Evolutionary conservation across 2,888 invertebrate species (phyloP).

Genomic region (Imbricaverruca yamaguchii): DNA sequence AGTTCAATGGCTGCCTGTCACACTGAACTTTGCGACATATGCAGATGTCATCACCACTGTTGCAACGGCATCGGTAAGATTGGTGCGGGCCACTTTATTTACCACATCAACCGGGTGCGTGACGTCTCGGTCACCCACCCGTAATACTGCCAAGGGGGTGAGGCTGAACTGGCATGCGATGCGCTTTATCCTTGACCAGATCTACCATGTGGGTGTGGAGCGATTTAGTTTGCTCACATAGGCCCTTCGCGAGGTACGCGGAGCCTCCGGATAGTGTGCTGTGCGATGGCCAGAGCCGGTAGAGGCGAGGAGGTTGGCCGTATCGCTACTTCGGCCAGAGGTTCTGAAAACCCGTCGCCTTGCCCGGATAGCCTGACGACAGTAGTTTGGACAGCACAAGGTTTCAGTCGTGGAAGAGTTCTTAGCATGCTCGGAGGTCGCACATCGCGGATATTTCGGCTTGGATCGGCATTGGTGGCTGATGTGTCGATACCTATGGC

Average conservation of each 20-base stretch:
- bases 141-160: neutral
- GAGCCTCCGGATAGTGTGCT: neutral
- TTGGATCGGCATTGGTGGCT: no score
- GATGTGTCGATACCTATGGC: no score
- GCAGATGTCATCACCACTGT: neutral
- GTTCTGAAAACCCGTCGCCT: neutral
- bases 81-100: neutral
- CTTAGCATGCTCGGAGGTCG: no score
- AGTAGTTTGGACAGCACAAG: neutral
- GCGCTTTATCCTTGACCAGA: neutral
- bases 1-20: neutral
- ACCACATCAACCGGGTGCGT: neutral
- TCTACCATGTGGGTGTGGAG: neutral
- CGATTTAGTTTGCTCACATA: neutral
- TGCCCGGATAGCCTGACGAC: neutral
- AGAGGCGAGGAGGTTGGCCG: neutral
- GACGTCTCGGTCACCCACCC: neutral
- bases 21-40: neutral
- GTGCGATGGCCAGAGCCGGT: neutral
- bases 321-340: neutral
- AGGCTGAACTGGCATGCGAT: neutral
- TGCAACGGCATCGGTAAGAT: neutral
- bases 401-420: no score
- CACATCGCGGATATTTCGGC: no score
- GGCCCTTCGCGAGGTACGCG: neutral